phyloP scores from a whole-genome alignment of 2,888 invertebrate genomes.

The Exocentrus adspersus region DNA sequence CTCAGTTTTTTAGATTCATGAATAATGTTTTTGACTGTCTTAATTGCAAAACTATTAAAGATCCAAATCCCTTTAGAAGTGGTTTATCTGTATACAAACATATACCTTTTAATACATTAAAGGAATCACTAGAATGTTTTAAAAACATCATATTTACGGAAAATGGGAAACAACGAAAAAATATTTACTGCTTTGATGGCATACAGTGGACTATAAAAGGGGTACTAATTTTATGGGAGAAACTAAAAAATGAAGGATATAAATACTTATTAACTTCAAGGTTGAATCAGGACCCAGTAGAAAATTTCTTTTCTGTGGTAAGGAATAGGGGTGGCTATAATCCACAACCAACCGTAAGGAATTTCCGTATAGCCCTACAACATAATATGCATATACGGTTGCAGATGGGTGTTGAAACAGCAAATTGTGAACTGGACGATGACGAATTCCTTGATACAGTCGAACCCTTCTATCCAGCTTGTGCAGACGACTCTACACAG shows the following conservation, averaged over 20 bases:
- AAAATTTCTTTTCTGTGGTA: background rate
- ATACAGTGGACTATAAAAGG: background rate
- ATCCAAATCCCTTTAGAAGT: conserved; percentile 8
- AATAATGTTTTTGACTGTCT: no score
- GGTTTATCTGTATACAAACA: conserved; percentile 5
- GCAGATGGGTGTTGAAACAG: no score
- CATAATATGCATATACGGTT: no score
- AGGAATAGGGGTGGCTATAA: background rate
- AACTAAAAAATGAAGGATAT: background rate
- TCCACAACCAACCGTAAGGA: background rate
- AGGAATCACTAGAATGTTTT: background rate
- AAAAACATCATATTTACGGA: conserved; percentile 6
- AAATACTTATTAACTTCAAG: conserved; percentile 10
- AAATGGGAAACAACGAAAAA: background rate
- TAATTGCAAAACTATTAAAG: background rate
- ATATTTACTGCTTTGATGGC: background rate
- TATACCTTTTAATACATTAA: background rate
- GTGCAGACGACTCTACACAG: no score
- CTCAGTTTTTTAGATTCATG: no score
- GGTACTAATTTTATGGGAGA: background rate
- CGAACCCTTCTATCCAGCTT: no score
- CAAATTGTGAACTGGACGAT: no score
- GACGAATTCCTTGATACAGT: no score
- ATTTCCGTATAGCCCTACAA: no score
- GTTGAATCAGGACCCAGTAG: conserved; percentile 3